Evolutionary conservation across 2,888 invertebrate species (phyloP).

Genomic region (Micoletzkya japonica): DNA sequence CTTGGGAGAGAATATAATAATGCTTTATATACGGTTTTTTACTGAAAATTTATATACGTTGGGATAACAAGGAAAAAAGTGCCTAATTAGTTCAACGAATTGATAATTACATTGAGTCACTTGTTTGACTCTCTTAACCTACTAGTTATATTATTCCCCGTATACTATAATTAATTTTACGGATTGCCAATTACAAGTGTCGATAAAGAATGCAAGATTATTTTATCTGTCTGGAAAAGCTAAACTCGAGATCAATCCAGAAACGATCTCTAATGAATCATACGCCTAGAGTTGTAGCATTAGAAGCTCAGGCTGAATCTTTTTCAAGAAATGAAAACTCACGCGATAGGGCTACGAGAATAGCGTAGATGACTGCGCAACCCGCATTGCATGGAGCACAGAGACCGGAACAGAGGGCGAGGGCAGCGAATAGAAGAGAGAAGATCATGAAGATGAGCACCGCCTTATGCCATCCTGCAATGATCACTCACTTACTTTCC

Average conservation of each 20-base stretch:
- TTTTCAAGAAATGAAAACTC: slow-evolving; percentile 30
- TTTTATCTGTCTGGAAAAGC: no score
- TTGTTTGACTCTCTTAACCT: background rate
- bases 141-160: background rate
- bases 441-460: slow-evolving; percentile 54
- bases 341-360: slow-evolving; percentile 56
- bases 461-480: slow-evolving; percentile 61
- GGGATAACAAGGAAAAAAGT: background rate
- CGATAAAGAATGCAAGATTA: no score
- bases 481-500: no score
- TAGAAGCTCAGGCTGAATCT: background rate
- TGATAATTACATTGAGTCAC: background rate
- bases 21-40: background rate
- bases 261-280: background rate
- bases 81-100: background rate
- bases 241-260: background rate
- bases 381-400: slow-evolving; percentile 60
- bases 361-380: slow-evolving; percentile 55
- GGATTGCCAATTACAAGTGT: background rate
- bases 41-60: no score
- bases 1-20: background rate
- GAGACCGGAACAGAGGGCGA: slow-evolving; percentile 54
- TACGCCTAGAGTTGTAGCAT: no score
- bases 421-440: slow-evolving; percentile 48
- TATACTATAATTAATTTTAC: background rate